Conservation (phyloP, 2,888 invertebrate genomes). For the Phortica magna region DNA sequence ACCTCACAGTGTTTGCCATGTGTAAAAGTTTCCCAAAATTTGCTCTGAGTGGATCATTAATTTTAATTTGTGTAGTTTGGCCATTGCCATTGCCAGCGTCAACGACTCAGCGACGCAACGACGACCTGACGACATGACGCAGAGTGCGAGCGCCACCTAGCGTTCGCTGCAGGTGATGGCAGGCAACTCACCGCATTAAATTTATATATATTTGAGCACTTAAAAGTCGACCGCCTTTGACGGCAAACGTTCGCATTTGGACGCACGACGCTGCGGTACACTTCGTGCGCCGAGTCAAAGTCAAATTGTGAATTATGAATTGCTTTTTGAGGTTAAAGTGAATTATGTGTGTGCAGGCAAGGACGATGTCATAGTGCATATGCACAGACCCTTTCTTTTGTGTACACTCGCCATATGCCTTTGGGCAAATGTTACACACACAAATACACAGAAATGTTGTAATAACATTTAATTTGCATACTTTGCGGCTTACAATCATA, state of each 20-base stretch:
- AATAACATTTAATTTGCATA: background rate
- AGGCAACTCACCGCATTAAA: no score
- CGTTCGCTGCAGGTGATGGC: no score
- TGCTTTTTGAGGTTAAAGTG: constrained; percentile 46
- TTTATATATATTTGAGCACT: background rate
- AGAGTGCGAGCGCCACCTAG: no score
- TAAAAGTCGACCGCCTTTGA: background rate
- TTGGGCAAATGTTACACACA: no score
- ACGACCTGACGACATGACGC: constrained; percentile 49
- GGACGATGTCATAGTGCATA: background rate
- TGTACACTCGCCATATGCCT: no score
- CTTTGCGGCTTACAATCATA: background rate
- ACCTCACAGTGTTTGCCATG: background rate
- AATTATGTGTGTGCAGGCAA: constrained; percentile 43
- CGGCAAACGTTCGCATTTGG: no score
- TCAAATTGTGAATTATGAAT: constrained; percentile 60
- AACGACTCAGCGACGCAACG: constrained; percentile 34
- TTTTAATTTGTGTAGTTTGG: constrained; percentile 68
- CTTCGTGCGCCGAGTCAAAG: background rate
- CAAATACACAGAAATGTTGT: no score
- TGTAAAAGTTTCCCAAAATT: constrained; percentile 30
- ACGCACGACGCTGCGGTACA: no score
- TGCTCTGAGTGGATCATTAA: constrained; percentile 70
- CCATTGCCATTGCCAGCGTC: constrained; percentile 60
- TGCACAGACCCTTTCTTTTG: background rate